A percentile compares a stretch with the other conserved stretches of the same genome.
Evolutionary conservation across 1,140 invertebrate genomes (phyloP).

Genomic region (Formica exsecta): DNA sequence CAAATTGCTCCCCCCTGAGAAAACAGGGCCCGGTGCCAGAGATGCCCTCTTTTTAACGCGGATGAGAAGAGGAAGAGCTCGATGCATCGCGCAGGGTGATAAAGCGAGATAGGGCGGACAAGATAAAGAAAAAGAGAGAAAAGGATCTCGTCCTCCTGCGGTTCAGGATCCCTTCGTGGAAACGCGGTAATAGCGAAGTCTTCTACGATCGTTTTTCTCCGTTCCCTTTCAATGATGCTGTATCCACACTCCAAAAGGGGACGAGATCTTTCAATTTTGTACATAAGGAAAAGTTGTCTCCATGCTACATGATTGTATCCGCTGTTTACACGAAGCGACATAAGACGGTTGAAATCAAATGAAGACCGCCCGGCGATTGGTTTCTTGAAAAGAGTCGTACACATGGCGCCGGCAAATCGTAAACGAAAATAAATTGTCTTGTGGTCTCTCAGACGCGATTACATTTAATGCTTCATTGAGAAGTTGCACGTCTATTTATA

Average conservation of each 20-base stretch:
- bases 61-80: constrained; percentile 41
- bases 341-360: constrained; percentile 48
- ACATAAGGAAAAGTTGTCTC: constrained; percentile 56
- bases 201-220: constrained; percentile 64
- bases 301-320: constrained; percentile 24
- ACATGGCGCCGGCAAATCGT: neutral
- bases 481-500: constrained; percentile 4
- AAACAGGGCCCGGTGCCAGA: constrained; percentile 72
- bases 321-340: constrained; percentile 48
- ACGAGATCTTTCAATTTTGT: constrained; percentile 66
- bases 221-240: constrained; percentile 38
- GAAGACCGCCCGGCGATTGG: constrained; percentile 46
- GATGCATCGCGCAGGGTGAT: constrained; percentile 18
- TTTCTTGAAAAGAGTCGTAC: constrained; percentile 40
- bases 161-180: constrained; percentile 69
- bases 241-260: constrained; percentile 9
- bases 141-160: constrained; percentile 44
- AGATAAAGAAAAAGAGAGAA: constrained; percentile 63
- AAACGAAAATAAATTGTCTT: constrained; percentile 46
- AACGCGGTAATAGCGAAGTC: constrained; percentile 66
- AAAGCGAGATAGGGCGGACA: constrained; percentile 45
- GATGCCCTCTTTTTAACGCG: constrained; percentile 75
- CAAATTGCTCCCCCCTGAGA: constrained; percentile 75
- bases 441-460: neutral
- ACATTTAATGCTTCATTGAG: constrained; percentile 22